phyloP scores from a whole-genome alignment of 2,113 vertebrate genomes.

The Chelonoidis abingdonii region DNA sequence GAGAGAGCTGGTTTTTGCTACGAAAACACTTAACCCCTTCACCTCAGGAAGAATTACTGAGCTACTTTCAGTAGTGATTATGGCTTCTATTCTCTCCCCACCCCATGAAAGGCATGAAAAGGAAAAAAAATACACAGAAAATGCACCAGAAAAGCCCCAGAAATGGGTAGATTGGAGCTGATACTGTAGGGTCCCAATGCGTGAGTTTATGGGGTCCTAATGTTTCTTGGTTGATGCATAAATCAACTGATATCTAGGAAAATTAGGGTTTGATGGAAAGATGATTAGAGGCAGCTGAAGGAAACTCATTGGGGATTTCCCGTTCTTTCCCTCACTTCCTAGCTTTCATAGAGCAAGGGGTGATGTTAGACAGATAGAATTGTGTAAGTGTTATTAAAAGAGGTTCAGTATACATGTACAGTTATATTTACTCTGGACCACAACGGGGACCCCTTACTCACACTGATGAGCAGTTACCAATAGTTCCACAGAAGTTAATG shows the following conservation, averaged over 20 bases:
- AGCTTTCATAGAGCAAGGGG: background rate
- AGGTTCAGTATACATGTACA: background rate
- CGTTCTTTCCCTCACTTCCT: background rate
- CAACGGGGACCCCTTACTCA: background rate
- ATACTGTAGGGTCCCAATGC: background rate
- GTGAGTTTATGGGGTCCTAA: background rate
- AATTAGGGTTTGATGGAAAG: background rate
- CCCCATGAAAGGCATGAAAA: background rate
- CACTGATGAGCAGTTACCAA: background rate
- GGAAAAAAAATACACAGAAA: background rate
- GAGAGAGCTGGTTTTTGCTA: background rate
- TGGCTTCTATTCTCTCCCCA: background rate
- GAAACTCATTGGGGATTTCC: background rate
- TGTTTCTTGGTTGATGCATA: constrained; percentile 4
- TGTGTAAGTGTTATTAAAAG: background rate
- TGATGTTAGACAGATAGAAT: background rate
- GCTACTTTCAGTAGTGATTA: background rate
- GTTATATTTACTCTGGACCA: background rate
- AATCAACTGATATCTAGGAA: background rate
- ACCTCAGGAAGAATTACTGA: background rate
- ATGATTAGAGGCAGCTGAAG: background rate
- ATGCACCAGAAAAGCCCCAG: background rate
- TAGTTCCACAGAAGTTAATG: background rate
- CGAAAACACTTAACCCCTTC: constrained; percentile 28
- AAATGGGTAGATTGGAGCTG: background rate